phyloP scores from a whole-genome alignment of 2,888 invertebrate genomes.

The Eudasyphora cyanicolor region DNA sequence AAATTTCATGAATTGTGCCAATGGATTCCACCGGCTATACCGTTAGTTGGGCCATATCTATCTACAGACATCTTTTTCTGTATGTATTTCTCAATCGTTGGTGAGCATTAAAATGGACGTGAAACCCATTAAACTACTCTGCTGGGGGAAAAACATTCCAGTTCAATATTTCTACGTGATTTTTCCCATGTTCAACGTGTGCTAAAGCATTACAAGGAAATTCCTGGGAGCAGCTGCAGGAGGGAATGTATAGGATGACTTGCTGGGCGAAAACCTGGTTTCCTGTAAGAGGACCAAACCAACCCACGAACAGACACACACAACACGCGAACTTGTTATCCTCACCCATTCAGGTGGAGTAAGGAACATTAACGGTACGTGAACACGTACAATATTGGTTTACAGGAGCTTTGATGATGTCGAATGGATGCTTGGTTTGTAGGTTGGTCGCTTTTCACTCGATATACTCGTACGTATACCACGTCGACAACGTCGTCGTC shows the following conservation, averaged over 20 bases:
- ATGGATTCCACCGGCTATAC: too few relatives aligned
- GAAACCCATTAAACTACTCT: slow-evolving; percentile 2
- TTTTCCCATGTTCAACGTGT: background rate
- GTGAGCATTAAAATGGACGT: slow-evolving; percentile 14
- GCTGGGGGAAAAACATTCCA: background rate
- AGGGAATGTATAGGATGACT: background rate
- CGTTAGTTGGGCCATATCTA: too few relatives aligned
- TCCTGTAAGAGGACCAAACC: background rate
- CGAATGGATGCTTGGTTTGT: slow-evolving; percentile 61
- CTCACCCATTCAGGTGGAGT: slow-evolving; percentile 2
- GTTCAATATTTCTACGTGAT: background rate
- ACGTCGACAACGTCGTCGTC: background rate
- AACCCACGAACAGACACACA: too few relatives aligned
- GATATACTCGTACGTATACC: background rate
- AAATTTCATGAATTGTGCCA: too few relatives aligned
- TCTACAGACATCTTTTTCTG: too few relatives aligned
- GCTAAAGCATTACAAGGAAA: background rate
- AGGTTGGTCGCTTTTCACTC: slow-evolving; percentile 56
- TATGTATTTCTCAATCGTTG: background rate
- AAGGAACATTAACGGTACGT: slow-evolving; percentile 59
- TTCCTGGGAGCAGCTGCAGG: background rate
- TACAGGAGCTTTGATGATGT: slow-evolving; percentile 60
- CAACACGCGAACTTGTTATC: background rate
- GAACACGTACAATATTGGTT: slow-evolving; percentile 66
- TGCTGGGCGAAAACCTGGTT: background rate